These are phyloP conservation scores for Triplophysa bombifrons DNA, from an alignment of 2,797 vertebrate species.

Conservation along the genomic window DNA sequence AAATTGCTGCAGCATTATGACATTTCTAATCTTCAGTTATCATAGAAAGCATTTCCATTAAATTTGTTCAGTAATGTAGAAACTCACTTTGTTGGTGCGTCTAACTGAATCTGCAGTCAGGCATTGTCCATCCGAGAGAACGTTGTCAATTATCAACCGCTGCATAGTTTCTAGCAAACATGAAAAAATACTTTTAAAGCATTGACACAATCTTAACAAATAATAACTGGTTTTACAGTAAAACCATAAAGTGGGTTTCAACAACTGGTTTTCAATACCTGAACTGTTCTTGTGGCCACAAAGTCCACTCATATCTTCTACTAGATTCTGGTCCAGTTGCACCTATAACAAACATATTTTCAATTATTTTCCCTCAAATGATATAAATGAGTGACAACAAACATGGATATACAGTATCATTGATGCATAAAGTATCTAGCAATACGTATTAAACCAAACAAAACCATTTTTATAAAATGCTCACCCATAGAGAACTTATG, in stretches of 20 bases:
- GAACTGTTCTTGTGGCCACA: conserved; percentile 61
- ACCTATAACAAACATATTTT: conserved; percentile 63
- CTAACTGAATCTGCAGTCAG: conserved; percentile 30
- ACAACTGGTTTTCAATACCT: conserved; percentile 53
- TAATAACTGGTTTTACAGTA: no score
- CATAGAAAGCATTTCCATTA: neutral
- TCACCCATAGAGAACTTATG: conserved; percentile 75
- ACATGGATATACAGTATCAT: neutral
- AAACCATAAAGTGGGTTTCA: neutral
- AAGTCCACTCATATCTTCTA: conserved; percentile 65
- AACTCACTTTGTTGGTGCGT: neutral
- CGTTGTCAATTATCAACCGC: conserved; percentile 18
- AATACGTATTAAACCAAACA: neutral
- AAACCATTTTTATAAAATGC: conserved; percentile 39
- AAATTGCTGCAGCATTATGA: neutral
- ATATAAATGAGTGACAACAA: neutral
- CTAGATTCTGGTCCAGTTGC: conserved; percentile 60
- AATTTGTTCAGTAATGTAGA: neutral
- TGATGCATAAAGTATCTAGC: no score
- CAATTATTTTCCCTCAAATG: neutral
- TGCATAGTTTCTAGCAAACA: conserved; percentile 12
- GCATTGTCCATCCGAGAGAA: conserved; percentile 35
- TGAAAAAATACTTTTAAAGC: neutral
- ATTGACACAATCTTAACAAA: neutral
- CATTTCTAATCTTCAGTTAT: neutral